Percentiles rank a stretch among this genome's conserved stretches.
These are phyloP conservation scores for Cryptotis parvus DNA, from an alignment of 2,113 vertebrate genomes.

Conservation along the genomic window DNA sequence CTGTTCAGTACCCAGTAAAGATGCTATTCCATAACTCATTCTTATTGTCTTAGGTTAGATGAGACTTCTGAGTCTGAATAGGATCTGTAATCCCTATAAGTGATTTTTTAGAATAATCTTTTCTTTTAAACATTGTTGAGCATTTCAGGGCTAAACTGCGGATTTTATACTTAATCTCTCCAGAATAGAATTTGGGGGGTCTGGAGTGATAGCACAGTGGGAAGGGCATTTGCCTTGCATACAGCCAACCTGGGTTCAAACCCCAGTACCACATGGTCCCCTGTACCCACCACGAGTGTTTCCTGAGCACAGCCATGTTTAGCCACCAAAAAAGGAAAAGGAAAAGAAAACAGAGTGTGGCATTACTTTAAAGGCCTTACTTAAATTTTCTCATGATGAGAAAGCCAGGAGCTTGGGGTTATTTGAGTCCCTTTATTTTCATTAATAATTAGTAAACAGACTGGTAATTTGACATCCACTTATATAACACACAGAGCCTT, in stretches of 20 bases:
- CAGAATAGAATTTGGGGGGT: background rate
- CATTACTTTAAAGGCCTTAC: too few species aligned
- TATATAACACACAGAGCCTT: background rate
- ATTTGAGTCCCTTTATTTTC: slow-evolving; percentile 31
- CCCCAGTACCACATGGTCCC: too few species aligned
- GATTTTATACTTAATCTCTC: background rate
- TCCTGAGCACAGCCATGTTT: too few species aligned
- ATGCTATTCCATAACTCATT: background rate
- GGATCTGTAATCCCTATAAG: slow-evolving; percentile 11
- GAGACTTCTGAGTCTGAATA: background rate
- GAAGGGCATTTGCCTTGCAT: too few species aligned
- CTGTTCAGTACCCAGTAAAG: background rate
- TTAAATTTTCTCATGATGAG: too few species aligned
- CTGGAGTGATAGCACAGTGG: too few species aligned
- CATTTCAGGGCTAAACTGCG: background rate
- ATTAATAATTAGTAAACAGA: slow-evolving; percentile 1
- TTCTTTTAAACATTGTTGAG: slow-evolving; percentile 42
- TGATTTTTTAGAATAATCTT: background rate
- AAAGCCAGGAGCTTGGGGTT: background rate
- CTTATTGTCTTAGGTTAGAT: background rate
- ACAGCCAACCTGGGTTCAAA: too few species aligned
- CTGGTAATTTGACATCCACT: background rate
- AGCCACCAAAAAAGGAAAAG: too few species aligned
- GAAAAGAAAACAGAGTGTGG: too few species aligned
- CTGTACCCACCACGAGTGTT: too few species aligned